phyloP scores from a whole-genome alignment of 2,888 invertebrate species.

The Troides aeacus region DNA sequence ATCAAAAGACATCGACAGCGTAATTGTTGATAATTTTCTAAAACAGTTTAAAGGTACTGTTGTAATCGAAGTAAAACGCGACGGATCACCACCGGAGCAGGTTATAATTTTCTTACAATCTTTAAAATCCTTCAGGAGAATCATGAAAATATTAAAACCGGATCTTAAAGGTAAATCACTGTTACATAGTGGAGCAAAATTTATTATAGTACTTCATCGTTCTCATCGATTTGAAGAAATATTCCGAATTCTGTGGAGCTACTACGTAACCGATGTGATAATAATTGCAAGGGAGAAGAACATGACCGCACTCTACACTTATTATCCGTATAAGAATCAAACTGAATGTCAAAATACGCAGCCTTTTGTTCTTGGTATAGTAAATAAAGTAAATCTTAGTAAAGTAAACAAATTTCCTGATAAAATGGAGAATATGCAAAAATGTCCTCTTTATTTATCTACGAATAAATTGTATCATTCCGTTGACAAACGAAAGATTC shows the following conservation, averaged over 20 bases:
- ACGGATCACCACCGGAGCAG: constrained; percentile 47
- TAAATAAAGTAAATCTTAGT: constrained; percentile 38
- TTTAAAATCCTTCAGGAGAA: constrained; percentile 50
- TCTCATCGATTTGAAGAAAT: constrained; percentile 49
- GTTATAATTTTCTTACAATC: constrained; percentile 54
- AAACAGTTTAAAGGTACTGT: constrained; percentile 52
- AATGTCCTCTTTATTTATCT: constrained; percentile 61
- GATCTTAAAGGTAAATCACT: constrained; percentile 56
- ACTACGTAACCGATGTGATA: constrained; percentile 51
- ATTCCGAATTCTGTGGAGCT: constrained; percentile 53
- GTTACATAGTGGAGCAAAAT: constrained; percentile 51
- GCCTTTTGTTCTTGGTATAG: constrained; percentile 47
- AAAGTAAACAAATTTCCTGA: constrained; percentile 47
- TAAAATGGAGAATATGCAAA: constrained; percentile 59
- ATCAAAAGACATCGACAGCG: constrained; percentile 48
- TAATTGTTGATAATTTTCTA: constrained; percentile 47
- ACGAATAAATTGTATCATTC: constrained; percentile 58
- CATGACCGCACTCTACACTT: constrained; percentile 49
- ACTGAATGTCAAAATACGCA: constrained; percentile 54
- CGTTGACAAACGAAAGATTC: constrained; percentile 51
- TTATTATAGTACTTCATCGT: constrained; percentile 48
- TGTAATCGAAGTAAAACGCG: constrained; percentile 47
- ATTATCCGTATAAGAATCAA: constrained; percentile 55
- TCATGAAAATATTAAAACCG: constrained; percentile 48
- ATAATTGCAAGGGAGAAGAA: constrained; percentile 43